Evolutionary conservation across 2,888 invertebrate species (phyloP).

Genomic region (Elegia similella): DNA sequence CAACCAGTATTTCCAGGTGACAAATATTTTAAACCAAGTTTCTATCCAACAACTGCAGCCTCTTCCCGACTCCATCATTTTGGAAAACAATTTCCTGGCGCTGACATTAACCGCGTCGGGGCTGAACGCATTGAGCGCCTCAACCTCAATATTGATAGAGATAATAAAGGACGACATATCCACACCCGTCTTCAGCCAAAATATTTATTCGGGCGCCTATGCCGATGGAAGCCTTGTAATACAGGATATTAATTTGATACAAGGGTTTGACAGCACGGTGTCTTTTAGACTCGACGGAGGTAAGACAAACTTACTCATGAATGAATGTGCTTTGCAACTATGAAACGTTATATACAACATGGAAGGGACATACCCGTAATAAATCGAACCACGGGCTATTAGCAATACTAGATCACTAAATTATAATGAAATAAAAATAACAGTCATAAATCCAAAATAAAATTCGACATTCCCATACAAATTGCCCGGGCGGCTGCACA

Average conservation of each 20-base stretch:
- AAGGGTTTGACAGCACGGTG: constrained; percentile 52
- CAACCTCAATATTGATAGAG: constrained; percentile 53
- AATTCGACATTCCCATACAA: no score
- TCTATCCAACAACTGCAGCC: constrained; percentile 32
- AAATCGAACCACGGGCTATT: no score
- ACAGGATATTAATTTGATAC: constrained; percentile 45
- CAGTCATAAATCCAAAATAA: no score
- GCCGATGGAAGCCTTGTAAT: constrained; percentile 35
- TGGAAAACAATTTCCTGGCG: constrained; percentile 48
- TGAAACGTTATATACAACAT: no score
- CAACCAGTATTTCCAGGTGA: constrained; percentile 38
- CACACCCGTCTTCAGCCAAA: constrained; percentile 54
- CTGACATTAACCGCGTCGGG: constrained; percentile 54
- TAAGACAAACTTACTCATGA: constrained; percentile 29
- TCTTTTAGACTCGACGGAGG: constrained; percentile 56
- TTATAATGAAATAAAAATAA: no score
- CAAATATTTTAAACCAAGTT: constrained; percentile 38
- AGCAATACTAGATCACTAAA: no score
- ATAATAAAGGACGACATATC: constrained; percentile 54
- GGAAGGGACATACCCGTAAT: no score
- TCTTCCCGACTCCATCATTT: constrained; percentile 48
- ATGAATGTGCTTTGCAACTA: no score
- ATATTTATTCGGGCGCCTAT: constrained; percentile 51
- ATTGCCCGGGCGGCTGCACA: no score
- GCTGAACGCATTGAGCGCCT: constrained; percentile 43